phyloP scores from a whole-genome alignment of 1,140 invertebrate species.

The Ladona fulva region DNA sequence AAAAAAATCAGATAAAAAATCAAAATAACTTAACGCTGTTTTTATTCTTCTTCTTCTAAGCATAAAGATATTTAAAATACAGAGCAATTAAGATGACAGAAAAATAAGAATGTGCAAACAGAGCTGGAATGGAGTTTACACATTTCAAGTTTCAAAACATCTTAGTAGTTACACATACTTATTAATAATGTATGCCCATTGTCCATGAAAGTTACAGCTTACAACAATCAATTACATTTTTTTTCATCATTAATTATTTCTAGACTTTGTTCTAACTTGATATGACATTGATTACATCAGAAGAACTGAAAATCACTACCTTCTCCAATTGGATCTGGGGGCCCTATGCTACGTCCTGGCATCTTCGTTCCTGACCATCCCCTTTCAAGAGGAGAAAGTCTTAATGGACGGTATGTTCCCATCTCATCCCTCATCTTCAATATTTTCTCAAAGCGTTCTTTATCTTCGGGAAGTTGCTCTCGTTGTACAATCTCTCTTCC shows the following conservation, averaged over 20 bases:
- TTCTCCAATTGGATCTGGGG: constrained; percentile 73
- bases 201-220: no score
- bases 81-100: no score
- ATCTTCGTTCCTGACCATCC: constrained; percentile 79
- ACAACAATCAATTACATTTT: constrained; percentile 18
- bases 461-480: constrained; percentile 58
- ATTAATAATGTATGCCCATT: no score
- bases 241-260: constrained; percentile 15
- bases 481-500: constrained; percentile 65
- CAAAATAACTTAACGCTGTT: constrained; percentile 12
- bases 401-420: constrained; percentile 47
- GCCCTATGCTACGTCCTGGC: constrained; percentile 75
- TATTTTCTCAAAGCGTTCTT: constrained; percentile 59
- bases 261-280: neutral
- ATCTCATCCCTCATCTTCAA: constrained; percentile 61
- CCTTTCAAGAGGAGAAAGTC: constrained; percentile 68
- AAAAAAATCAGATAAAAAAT: constrained; percentile 24
- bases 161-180: no score
- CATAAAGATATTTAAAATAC: no score
- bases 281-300: neutral
- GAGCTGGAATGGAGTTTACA: no score
- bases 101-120: no score
- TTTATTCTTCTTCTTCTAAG: no score
- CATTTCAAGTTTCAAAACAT: no score
- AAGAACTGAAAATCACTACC: constrained; percentile 38